Evolutionary conservation across 2,113 vertebrate species (phyloP).

Genomic region (Porphyrio hochstetteri): DNA sequence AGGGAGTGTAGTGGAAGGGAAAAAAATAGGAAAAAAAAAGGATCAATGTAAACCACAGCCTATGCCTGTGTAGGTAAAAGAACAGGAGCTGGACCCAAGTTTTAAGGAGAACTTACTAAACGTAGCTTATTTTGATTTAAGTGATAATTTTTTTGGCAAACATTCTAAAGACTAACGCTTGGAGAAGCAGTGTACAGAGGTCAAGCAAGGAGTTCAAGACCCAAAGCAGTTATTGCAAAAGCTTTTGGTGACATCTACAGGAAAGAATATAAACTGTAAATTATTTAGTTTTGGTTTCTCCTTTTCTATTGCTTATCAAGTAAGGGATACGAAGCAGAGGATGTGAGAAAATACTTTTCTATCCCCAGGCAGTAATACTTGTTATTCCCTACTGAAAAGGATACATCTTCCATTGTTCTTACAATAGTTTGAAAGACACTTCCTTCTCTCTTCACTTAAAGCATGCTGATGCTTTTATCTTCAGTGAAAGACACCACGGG

Average conservation of each 20-base stretch:
- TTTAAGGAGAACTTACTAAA: neutral
- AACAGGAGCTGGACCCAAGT: neutral
- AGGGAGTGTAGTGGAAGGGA: accelerated
- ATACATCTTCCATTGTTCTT: neutral
- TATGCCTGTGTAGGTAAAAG: neutral
- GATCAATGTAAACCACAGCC: neutral
- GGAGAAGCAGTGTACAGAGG: neutral
- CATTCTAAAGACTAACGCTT: neutral
- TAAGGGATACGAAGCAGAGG: neutral
- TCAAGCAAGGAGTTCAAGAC: neutral
- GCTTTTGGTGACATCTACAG: constrained; percentile 37
- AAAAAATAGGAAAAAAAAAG: neutral
- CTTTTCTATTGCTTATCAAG: neutral
- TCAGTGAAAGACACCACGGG: neutral
- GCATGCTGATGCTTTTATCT: neutral
- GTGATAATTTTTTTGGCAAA: neutral
- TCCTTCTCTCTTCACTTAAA: neutral
- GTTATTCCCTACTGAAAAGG: neutral
- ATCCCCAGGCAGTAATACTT: neutral
- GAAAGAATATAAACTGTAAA: constrained; percentile 11
- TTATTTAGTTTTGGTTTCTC: neutral
- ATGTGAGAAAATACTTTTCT: neutral
- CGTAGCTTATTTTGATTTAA: neutral
- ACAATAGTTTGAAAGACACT: neutral
- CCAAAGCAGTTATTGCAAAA: neutral